Base-by-base conservation (phyloP, 1,140 invertebrate genomes). In the Planococcus citri region DNA sequence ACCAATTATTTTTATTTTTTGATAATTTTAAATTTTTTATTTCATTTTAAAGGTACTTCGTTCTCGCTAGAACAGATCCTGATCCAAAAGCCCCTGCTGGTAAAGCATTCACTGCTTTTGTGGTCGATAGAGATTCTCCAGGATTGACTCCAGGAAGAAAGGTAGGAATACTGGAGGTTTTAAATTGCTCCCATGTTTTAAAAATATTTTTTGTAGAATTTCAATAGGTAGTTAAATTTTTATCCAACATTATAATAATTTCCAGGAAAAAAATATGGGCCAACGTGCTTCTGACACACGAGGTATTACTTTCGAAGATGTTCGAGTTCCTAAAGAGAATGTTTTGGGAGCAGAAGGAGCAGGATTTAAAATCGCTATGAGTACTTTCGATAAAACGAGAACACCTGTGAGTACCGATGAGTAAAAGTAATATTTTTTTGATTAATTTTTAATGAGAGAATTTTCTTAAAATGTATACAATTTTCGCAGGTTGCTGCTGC, bases 341-440 rank as follows among this genome's bases (percentile, higher is more conserved):
- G 90, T 98, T 25, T 80, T 98, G 6, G 82, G 88, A 58, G 85
- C 83, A 24, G 90, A 92, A 83, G 95, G 94, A 1, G 86, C 86
- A 69, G 96, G 96, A 61, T 98, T 98, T 77, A 95, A 95, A 80
- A 90, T 98, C 77, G 95, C 95, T 6, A 98, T 98, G 96, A 88
- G 86, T 67, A 92, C 93, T 4, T 98, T 98, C 78, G 95, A 98
- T 76, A 90, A 87, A 76, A 97, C 95, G 4, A 84, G 95, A 70
- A 92, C 95, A 33, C 87, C 90, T 73, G 94, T 91, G 83, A 80
- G 10, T 41, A 25, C n/a, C 4, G 6, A 27, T n/a, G n/a, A n/a
- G n/a, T 10, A n/a, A n/a, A n/a, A n/a, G n/a, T n/a, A n/a, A n/a
- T n/a, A n/a, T n/a, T 70, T 33, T 9, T n/a, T n/a, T n/a, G n/a